Evolutionary conservation across 2,113 vertebrate genomes (phyloP).

Genomic region (Bufo gargarizans): DNA sequence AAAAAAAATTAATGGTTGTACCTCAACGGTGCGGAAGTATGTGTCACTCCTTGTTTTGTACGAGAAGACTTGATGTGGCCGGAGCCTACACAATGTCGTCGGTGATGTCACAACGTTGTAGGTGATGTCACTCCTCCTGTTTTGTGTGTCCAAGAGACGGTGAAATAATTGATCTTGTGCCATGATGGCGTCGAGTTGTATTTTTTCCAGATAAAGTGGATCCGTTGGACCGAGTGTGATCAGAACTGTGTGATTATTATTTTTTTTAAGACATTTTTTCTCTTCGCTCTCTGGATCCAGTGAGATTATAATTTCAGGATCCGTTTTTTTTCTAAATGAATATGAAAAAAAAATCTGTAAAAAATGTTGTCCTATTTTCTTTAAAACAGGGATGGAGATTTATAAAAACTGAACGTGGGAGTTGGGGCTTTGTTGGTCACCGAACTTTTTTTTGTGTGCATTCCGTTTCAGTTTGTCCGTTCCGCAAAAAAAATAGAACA

Average conservation of each 20-base stretch:
- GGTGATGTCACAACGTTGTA: neutral
- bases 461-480: no score
- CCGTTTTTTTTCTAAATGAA: neutral
- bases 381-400: no score
- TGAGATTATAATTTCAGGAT: neutral
- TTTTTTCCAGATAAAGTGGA: neutral
- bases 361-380: no score
- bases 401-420: no score
- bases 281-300: neutral
- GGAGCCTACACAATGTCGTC: neutral
- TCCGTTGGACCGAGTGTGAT: neutral
- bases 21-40: constrained; percentile 56
- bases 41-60: constrained; percentile 60
- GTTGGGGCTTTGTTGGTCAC: no score
- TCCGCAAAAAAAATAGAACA: no score
- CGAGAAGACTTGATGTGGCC: constrained; percentile 27
- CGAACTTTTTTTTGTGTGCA: no score
- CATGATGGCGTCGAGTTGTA: neutral
- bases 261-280: neutral
- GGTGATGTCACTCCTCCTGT: neutral
- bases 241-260: neutral
- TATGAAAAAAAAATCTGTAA: neutral
- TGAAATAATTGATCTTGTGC: neutral
- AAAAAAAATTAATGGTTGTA: constrained; percentile 52
- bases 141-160: neutral